These are phyloP conservation scores for Phaedon cochleariae DNA, from an alignment of 2,888 invertebrate species.

Conservation along the genomic window DNA sequence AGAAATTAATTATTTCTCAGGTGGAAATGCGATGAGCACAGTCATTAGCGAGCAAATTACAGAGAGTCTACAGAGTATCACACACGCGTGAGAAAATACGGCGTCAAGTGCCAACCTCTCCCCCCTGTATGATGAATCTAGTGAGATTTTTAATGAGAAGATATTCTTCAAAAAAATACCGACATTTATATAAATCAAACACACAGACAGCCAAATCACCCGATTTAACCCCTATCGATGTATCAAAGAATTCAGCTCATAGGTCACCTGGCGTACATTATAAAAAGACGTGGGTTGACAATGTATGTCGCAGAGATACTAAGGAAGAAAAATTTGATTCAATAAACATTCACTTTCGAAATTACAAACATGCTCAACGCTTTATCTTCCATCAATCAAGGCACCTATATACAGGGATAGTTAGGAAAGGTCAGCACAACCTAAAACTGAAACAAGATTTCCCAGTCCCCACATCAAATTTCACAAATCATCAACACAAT, in stretches of 20 bases:
- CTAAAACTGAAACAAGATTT: neutral
- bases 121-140: too few relatives aligned
- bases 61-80: neutral
- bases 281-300: too few relatives aligned
- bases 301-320: neutral
- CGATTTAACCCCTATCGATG: neutral
- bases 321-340: neutral
- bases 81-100: neutral
- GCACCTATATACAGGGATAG: neutral
- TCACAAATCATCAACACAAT: too few relatives aligned
- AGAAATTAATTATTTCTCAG: constrained; percentile 3
- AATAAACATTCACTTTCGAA: neutral
- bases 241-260: too few relatives aligned
- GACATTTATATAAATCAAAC: too few relatives aligned
- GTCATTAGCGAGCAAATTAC: neutral
- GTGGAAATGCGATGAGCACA: neutral
- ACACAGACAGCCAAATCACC: neutral
- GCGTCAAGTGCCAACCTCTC: too few relatives aligned
- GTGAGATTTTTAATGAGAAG: too few relatives aligned
- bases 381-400: too few relatives aligned
- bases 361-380: too few relatives aligned
- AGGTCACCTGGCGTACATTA: too few relatives aligned
- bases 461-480: neutral
- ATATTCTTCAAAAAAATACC: too few relatives aligned
- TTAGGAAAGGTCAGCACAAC: neutral